Evolutionary conservation across 2,113 vertebrate genomes (phyloP), one percentile per base, ranked within the genome.

Genomic region (Dissostichus mawsoni): DNA sequence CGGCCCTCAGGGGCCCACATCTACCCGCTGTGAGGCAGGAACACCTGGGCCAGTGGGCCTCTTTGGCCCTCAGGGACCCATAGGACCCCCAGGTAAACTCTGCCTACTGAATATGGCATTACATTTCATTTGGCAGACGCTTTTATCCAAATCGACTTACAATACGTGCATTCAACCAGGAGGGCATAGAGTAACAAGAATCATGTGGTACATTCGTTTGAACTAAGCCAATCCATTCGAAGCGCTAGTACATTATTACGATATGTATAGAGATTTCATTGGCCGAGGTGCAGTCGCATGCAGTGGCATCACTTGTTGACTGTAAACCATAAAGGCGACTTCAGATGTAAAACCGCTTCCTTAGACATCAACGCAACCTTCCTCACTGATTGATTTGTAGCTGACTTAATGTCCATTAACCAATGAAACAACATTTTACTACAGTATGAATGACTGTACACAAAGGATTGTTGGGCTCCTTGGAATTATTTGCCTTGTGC

Each of bases 401-500:
- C 92, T 94, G 93, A 93, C 82, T 88, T 87, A 56, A 64, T 92
- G 81, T 89, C 84, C 86, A 89, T 95, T 90, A 91, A 93, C 92
- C 78, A 94, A 94, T 93, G 89, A 94, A 95, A 91, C 0, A 70
- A 94, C 93, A 94, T 91, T 88, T 90, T 83, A 91, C 86, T 90
- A 91, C 83, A 82, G 79, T 88, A 91, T 86, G 88, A 90, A 89
- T 93, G 93, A 94, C 92, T 93, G 93, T 94, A 90, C 93, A 93
- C 92, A 92, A 82, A 94, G 91, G 95, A 5, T 94, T 94, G 94
- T 93, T 87, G 79, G 74, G 73, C 84, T 93, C 81, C 76, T 36
- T 85, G 93, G 95, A 92, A 93, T 93, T 94, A 93, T 89, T 95
- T 96, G 94, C 95, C 95, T 95, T 94, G 95, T 95, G 95, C 95